A percentile compares a stretch with the other conserved stretches of the same genome.
Evolutionary conservation across 2,113 vertebrate species (phyloP).

Genomic region (Nycticorax nycticorax): DNA sequence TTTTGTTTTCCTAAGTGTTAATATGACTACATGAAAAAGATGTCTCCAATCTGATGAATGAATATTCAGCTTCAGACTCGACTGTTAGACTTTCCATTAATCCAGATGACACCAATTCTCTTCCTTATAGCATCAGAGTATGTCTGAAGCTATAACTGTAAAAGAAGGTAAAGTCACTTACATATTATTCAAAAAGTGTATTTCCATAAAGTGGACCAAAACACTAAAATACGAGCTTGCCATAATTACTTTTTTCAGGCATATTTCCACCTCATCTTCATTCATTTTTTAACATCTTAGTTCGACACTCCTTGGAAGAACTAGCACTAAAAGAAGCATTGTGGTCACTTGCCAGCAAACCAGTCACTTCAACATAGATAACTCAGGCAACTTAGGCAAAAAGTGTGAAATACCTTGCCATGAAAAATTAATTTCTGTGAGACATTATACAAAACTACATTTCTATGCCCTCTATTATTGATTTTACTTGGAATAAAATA

Average conservation of each 20-base stretch:
- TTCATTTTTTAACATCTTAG: background rate
- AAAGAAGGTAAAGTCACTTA: background rate
- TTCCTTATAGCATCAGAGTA: background rate
- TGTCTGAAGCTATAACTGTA: background rate
- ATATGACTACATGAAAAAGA: background rate
- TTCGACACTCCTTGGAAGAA: background rate
- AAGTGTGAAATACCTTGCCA: background rate
- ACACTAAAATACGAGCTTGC: background rate
- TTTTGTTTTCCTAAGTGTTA: background rate
- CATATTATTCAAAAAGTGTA: background rate
- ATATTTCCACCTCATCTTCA: background rate
- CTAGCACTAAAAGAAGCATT: background rate
- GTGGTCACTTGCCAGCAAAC: background rate
- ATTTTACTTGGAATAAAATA: background rate
- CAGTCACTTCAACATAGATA: background rate
- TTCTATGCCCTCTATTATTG: background rate
- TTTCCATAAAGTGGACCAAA: background rate
- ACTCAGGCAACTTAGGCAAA: background rate
- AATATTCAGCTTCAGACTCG: background rate
- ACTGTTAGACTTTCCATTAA: background rate
- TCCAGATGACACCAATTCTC: background rate
- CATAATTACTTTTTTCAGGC: background rate
- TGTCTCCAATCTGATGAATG: background rate
- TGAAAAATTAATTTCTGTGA: background rate
- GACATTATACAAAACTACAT: background rate